Percentiles rank a stretch among this genome's conserved stretches.
Conservation (phyloP, 2,888 invertebrate species). For the Epinotia demarniana region DNA sequence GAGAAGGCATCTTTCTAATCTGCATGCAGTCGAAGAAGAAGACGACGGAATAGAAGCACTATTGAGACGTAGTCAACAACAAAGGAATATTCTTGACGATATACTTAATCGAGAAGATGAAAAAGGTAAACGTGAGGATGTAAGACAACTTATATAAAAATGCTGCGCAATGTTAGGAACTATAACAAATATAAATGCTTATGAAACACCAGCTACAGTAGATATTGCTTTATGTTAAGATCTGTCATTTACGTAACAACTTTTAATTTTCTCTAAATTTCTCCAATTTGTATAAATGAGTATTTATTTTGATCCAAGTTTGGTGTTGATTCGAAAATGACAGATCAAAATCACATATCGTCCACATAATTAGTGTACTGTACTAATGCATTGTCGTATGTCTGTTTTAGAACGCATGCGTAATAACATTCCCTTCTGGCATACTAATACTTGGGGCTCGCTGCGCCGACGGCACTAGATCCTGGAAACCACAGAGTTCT, state of each 20-base stretch:
- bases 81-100: slow-evolving; percentile 89
- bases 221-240: slow-evolving; percentile 41
- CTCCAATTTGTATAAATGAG: background rate
- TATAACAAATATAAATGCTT: slow-evolving; percentile 67
- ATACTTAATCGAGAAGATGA: slow-evolving; percentile 86
- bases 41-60: slow-evolving; percentile 87
- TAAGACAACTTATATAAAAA: slow-evolving; percentile 50
- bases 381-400: slow-evolving; percentile 80
- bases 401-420: slow-evolving; percentile 85
- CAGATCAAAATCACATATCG: slow-evolving; percentile 54
- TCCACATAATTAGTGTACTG: slow-evolving; percentile 53
- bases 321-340: slow-evolving; percentile 53
- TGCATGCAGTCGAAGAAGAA: slow-evolving; percentile 77
- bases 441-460: slow-evolving; percentile 81
- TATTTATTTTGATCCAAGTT: background rate
- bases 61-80: slow-evolving; percentile 86
- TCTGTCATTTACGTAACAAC: slow-evolving; percentile 58
- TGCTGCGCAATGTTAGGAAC: slow-evolving; percentile 73
- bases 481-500: slow-evolving; percentile 48
- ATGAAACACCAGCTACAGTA: slow-evolving; percentile 50
- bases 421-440: slow-evolving; percentile 85
- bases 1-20: slow-evolving; percentile 62
- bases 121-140: slow-evolving; percentile 71
- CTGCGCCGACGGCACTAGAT: slow-evolving; percentile 70
- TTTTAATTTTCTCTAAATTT: background rate